These are phyloP conservation scores for Protosalanx chinensis DNA, from an alignment of 2,797 vertebrate species.

Conservation along the genomic window DNA sequence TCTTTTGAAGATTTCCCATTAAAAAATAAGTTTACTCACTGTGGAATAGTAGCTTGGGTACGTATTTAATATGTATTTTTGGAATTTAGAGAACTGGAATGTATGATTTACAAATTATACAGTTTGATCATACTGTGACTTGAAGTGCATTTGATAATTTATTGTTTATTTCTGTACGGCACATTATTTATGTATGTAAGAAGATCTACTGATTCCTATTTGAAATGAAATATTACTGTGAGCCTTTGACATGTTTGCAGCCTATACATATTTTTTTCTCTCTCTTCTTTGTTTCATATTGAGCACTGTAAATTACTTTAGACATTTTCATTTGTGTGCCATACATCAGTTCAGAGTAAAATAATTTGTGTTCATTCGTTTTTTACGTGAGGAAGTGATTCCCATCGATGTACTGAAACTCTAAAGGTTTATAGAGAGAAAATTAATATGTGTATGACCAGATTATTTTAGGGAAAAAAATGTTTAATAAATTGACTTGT, in stretches of 20 bases:
- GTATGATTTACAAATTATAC: constrained; percentile 8
- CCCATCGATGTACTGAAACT: constrained; percentile 24
- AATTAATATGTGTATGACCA: neutral
- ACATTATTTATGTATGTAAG: constrained; percentile 35
- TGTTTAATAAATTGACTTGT: constrained; percentile 4
- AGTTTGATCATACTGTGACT: constrained; percentile 17
- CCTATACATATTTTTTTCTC: neutral
- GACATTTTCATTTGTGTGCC: constrained; percentile 32
- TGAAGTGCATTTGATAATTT: constrained; percentile 47
- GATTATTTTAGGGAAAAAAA: neutral
- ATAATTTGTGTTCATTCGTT: constrained; percentile 40
- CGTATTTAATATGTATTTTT: constrained; percentile 7
- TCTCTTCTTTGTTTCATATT: neutral
- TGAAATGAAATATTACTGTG: constrained; percentile 25
- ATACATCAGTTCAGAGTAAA: constrained; percentile 25
- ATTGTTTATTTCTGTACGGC: constrained; percentile 17
- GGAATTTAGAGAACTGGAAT: neutral
- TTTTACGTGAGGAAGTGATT: constrained; percentile 39
- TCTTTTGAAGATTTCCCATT: constrained; percentile 26
- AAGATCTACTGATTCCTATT: constrained; percentile 30
- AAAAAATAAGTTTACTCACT: constrained; percentile 20
- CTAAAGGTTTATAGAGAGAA: neutral
- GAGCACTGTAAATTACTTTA: constrained; percentile 1
- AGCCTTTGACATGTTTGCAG: neutral
- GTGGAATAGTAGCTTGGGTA: constrained; percentile 4